These are phyloP conservation scores for Spilarctia lutea DNA, from an alignment of 2,888 invertebrate genomes.

Conservation along the genomic window DNA sequence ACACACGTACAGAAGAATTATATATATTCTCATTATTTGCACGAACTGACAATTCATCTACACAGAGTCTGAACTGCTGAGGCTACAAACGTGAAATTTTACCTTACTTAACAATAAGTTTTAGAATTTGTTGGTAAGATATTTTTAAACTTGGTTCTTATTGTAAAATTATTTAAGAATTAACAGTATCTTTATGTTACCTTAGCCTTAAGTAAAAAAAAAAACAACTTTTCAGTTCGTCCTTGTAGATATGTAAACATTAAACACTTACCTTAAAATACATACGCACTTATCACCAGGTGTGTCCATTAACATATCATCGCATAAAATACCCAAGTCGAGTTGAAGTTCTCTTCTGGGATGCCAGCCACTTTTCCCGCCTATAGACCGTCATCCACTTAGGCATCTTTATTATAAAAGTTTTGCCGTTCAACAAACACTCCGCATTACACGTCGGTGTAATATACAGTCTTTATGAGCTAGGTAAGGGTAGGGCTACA, in stretches of 20 bases:
- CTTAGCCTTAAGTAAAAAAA: not conserved
- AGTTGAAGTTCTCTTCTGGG: constrained; percentile 45
- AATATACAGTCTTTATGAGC: constrained; percentile 54
- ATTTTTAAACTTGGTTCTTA: too few relatives aligned
- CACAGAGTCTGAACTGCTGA: too few relatives aligned
- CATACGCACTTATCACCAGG: constrained; percentile 35
- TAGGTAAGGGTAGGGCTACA: constrained; percentile 36
- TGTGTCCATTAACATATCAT: constrained; percentile 44
- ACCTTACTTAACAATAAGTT: too few relatives aligned
- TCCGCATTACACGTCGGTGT: constrained; percentile 47
- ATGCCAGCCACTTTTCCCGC: constrained; percentile 41
- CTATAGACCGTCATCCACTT: constrained; percentile 46
- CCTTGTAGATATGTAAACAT: constrained; percentile 18
- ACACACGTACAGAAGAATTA: too few relatives aligned
- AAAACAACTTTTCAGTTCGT: not conserved
- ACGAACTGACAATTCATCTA: too few relatives aligned
- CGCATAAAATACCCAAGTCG: constrained; percentile 35
- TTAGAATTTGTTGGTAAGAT: too few relatives aligned
- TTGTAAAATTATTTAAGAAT: too few relatives aligned
- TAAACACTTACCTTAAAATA: constrained; percentile 31
- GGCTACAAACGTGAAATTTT: too few relatives aligned
- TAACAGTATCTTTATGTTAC: too few relatives aligned
- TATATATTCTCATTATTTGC: too few relatives aligned
- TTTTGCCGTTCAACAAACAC: constrained; percentile 54
- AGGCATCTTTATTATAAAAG: constrained; percentile 60